Base-by-base conservation (phyloP, 2,888 invertebrate species). In the Deroplatys truncata region DNA sequence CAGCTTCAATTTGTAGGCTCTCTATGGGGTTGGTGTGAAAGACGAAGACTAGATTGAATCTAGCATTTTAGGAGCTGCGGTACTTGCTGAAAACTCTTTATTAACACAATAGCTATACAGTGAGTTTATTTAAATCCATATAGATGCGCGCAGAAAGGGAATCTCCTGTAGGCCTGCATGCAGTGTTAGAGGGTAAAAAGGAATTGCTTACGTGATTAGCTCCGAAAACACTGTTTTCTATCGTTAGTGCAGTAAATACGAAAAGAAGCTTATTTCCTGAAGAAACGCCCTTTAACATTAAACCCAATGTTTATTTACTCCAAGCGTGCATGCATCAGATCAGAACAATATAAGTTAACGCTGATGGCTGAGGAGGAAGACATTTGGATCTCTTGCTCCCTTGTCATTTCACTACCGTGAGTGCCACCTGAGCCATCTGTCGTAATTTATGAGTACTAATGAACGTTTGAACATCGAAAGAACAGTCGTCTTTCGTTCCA, bases 371-470 rank as follows among this genome's bases (percentile, higher is more conserved):
- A 72, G 56, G 56, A 72, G 20, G 25, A 72, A 72, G 56, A 72
- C 56, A 72, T 72, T 72, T 72, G 56, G 16, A 25, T 72, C 7
- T 72, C 56, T 72, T 72, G 10, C 25, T 72, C 20, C 56, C 56
- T 72, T 72, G 56, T 72, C 56, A 25, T 72, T 72, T 72, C 56
- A 72, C 56, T 72, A 25, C 20, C 56, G 43, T 49, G 49, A 49
- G 10, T n/a, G 25, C 25, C 4, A 35, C 28, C 5, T 28, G 16
- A 49, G 13, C 49, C 16, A 28, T 49, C 49, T 16, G 85, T 56
- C 85, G 35, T 49, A 85, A 85, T 85, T 85, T 85, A 85, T 28
- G 85, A 35, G 56, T 49, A 85, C 85, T 85, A 85, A 85, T 85
- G 85, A 85, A n/a, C 85, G 43, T 20, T 56, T 49, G 85, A 85